Evolutionary conservation across 2,888 invertebrate species (phyloP).

Genomic region (Galerucella nymphaeae): DNA sequence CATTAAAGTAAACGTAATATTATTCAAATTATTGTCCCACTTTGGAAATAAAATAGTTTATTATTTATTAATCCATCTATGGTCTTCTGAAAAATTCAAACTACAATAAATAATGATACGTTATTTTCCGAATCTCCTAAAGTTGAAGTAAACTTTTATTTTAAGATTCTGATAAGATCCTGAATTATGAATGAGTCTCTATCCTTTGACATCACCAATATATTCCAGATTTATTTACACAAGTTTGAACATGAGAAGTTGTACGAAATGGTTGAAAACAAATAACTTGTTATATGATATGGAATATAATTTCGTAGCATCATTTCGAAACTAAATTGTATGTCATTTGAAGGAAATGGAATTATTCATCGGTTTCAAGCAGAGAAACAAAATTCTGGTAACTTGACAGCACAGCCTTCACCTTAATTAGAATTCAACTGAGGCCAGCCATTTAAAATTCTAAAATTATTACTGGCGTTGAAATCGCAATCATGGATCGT

Average conservation of each 20-base stretch:
- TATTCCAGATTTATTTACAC: not conserved
- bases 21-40: too few species aligned
- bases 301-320: too few species aligned
- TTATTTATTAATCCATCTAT: too few species aligned
- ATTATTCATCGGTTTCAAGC: too few species aligned
- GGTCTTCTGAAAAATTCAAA: too few species aligned
- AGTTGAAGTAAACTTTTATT: not conserved
- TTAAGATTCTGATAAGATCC: not conserved
- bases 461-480: conserved; percentile 36
- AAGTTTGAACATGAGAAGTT: not conserved
- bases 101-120: not conserved
- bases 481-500: conserved; percentile 43
- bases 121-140: not conserved
- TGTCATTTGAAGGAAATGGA: too few species aligned
- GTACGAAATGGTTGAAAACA: too few species aligned
- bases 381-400: too few species aligned
- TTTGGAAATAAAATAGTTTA: too few species aligned
- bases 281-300: too few species aligned
- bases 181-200: not conserved
- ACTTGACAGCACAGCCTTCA: conserved; percentile 24
- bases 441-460: conserved; percentile 33
- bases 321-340: too few species aligned
- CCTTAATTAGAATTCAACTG: conserved; percentile 31
- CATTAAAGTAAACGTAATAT: too few species aligned
- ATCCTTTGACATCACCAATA: not conserved